These are phyloP conservation scores for Drosophila mettleri DNA, from an alignment of 2,888 invertebrate species.

Conservation along the genomic window DNA sequence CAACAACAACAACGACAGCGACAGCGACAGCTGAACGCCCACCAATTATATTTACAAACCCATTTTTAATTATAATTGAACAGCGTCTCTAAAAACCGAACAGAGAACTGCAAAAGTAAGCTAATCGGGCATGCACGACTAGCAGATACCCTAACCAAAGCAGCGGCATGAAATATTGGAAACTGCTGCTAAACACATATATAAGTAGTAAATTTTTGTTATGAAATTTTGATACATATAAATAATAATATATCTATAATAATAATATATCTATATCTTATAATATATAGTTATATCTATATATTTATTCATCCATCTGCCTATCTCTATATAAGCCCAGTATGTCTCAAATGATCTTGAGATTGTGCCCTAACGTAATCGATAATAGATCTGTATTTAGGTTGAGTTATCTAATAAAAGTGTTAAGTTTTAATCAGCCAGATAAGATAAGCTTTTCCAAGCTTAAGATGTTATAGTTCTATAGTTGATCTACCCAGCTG, in stretches of 20 bases:
- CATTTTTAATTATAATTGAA: slow-evolving; percentile 73
- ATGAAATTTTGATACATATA: too few relatives aligned
- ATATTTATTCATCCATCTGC: too few relatives aligned
- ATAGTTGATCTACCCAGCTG: neutral
- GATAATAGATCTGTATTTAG: too few relatives aligned
- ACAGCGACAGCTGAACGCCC: slow-evolving; percentile 57
- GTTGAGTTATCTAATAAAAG: neutral
- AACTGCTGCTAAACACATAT: too few relatives aligned
- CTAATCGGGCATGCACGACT: neutral
- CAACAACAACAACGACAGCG: slow-evolving; percentile 20
- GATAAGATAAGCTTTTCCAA: neutral
- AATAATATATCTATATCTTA: too few relatives aligned
- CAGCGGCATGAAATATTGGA: neutral
- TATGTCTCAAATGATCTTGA: too few relatives aligned
- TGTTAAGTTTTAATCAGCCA: neutral
- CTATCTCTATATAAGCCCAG: too few relatives aligned
- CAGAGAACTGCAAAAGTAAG: too few relatives aligned
- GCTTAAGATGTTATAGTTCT: neutral
- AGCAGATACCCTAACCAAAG: neutral
- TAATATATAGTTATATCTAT: too few relatives aligned
- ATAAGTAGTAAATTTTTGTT: too few relatives aligned
- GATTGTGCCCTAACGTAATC: too few relatives aligned
- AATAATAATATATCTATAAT: too few relatives aligned
- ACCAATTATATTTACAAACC: slow-evolving; percentile 72
- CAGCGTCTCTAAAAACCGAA: slow-evolving; percentile 16